Percentiles rank a stretch among this genome's conserved stretches.
Conservation (phyloP, 2,113 vertebrate genomes). For the Cyanoderma ruficeps region DNA sequence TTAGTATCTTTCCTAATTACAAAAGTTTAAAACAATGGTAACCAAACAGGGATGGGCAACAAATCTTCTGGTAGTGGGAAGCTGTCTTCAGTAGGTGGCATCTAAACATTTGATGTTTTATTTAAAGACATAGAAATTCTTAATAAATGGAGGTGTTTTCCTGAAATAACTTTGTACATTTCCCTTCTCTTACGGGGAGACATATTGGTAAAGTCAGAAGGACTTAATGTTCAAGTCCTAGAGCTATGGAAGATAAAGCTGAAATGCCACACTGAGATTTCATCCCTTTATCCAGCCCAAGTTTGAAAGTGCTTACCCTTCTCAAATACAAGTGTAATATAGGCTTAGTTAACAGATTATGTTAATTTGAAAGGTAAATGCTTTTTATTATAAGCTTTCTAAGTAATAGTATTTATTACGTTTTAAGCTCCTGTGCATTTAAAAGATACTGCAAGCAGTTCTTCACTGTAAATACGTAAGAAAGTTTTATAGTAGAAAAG, state of each 20-base stretch:
- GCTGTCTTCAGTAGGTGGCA: neutral
- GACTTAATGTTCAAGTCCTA: neutral
- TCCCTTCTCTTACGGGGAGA: neutral
- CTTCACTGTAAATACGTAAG: neutral
- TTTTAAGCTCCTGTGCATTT: neutral
- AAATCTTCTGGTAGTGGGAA: neutral
- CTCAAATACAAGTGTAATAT: neutral
- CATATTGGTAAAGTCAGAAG: neutral
- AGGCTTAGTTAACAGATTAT: neutral
- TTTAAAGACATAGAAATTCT: neutral
- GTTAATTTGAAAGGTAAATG: neutral
- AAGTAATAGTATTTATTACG: neutral
- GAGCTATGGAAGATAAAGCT: neutral
- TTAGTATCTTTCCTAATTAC: neutral
- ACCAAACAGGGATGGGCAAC: neutral
- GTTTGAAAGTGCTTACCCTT: neutral
- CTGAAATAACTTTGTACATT: neutral
- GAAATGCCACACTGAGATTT: neutral
- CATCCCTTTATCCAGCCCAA: neutral
- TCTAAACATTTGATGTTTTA: neutral
- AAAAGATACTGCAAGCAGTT: neutral
- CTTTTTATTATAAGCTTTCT: neutral
- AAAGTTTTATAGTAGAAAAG: neutral
- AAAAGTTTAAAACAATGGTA: fast-evolving
- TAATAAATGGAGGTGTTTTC: neutral